These are phyloP conservation scores for Dryobota labecula DNA, from an alignment of 2,888 invertebrate genomes.

Conservation along the genomic window DNA sequence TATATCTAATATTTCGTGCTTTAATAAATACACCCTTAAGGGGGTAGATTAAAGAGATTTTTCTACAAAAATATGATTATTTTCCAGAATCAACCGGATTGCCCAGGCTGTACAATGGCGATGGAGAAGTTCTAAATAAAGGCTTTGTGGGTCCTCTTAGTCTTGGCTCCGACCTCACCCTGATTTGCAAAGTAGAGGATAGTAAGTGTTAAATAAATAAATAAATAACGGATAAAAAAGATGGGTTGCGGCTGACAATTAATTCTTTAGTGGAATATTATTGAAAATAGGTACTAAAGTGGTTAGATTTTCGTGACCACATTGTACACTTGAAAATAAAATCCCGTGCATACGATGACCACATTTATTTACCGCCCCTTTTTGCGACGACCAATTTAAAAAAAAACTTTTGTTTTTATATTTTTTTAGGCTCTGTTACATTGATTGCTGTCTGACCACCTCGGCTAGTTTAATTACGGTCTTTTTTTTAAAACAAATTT, in stretches of 20 bases:
- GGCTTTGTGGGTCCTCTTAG: slow-evolving; percentile 76
- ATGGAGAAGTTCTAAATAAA: slow-evolving; percentile 69
- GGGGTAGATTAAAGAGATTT: neutral
- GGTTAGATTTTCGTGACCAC: too few relatives aligned
- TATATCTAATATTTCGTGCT: too few relatives aligned
- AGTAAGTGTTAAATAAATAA: slow-evolving; percentile 68
- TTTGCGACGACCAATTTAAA: too few relatives aligned
- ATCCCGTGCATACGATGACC: too few relatives aligned
- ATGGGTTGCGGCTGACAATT: neutral
- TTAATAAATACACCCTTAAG: too few relatives aligned
- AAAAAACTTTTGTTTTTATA: too few relatives aligned
- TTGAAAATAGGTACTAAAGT: neutral
- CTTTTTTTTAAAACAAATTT: too few relatives aligned
- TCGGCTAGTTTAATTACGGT: too few relatives aligned
- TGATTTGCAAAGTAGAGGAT: slow-evolving; percentile 78
- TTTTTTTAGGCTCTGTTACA: too few relatives aligned
- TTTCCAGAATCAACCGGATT: slow-evolving; percentile 76
- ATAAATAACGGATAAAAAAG: neutral
- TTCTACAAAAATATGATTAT: neutral
- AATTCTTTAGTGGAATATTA: neutral
- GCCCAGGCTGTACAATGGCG: slow-evolving; percentile 74
- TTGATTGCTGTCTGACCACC: too few relatives aligned
- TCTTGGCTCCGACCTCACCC: slow-evolving; percentile 74
- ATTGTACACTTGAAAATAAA: too few relatives aligned
- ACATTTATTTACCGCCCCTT: too few relatives aligned